Percentiles rank a stretch among this genome's conserved stretches.
These are phyloP conservation scores for Ptychoptera contaminata DNA, from an alignment of 2,888 invertebrate species.

Conservation along the genomic window DNA sequence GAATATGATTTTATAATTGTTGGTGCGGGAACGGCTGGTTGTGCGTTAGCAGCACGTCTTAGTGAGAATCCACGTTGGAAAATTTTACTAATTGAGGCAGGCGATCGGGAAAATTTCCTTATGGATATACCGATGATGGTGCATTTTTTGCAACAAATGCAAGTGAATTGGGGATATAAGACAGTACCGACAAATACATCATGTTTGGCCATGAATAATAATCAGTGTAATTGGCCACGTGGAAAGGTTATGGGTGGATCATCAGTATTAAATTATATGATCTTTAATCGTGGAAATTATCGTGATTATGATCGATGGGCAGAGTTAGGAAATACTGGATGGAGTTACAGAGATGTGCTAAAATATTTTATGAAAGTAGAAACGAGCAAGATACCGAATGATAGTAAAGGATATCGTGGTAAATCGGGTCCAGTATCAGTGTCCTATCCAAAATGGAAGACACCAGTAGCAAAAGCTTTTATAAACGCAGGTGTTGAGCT, in stretches of 20 bases:
- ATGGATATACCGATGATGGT: slow-evolving; percentile 65
- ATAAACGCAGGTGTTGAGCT: slow-evolving; percentile 44
- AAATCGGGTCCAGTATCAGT: slow-evolving; percentile 39
- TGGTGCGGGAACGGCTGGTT: slow-evolving; percentile 69
- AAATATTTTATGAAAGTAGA: slow-evolving; percentile 68
- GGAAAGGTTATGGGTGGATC: slow-evolving; percentile 74
- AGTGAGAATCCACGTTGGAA: slow-evolving; percentile 53
- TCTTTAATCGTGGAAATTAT: slow-evolving; percentile 54
- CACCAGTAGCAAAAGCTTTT: slow-evolving; percentile 43
- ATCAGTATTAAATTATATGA: slow-evolving; percentile 67
- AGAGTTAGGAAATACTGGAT: slow-evolving; percentile 50
- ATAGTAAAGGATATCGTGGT: slow-evolving; percentile 32
- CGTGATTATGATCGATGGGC: slow-evolving; percentile 67
- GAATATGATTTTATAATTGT: slow-evolving; percentile 65
- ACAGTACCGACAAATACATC: slow-evolving; percentile 58
- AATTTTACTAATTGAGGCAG: slow-evolving; percentile 54
- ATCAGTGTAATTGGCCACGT: slow-evolving; percentile 61
- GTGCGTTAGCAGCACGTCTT: slow-evolving; percentile 55
- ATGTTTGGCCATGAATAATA: slow-evolving; percentile 58
- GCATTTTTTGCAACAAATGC: slow-evolving; percentile 49
- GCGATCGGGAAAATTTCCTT: slow-evolving; percentile 47
- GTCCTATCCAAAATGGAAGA: slow-evolving; percentile 39
- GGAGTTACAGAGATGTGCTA: slow-evolving; percentile 55
- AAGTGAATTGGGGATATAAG: slow-evolving; percentile 67
- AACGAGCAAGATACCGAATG: slow-evolving; percentile 42